Conservation (phyloP, 2,113 vertebrate species). For the Otis tarda region DNA sequence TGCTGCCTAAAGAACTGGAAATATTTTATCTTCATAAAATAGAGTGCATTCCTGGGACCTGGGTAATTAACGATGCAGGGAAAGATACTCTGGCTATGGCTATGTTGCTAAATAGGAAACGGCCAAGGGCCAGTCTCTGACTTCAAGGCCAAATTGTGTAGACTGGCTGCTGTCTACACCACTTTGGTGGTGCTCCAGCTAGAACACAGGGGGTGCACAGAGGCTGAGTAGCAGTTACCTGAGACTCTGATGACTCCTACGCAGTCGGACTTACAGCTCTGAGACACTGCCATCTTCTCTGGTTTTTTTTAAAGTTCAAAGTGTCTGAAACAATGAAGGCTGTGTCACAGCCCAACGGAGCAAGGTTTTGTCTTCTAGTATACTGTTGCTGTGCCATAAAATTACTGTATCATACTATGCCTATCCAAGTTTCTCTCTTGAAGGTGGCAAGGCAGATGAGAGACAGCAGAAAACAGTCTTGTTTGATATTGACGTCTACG, state of each 20-base stretch:
- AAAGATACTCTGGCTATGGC: not conserved
- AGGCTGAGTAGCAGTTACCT: not conserved
- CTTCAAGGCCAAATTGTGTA: not conserved
- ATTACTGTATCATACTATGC: not conserved
- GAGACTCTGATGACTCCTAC: not conserved
- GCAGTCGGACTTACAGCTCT: not conserved
- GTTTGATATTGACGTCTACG: not conserved
- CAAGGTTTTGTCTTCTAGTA: not conserved
- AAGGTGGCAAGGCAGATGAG: not conserved
- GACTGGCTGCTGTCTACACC: not conserved
- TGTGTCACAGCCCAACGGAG: not conserved
- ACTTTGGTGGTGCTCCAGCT: not conserved
- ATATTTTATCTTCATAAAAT: not conserved
- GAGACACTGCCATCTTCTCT: not conserved
- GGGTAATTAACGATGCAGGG: not conserved
- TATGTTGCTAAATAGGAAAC: not conserved
- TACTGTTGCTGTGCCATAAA: not conserved
- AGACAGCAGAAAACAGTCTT: not conserved
- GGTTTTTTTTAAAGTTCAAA: not conserved
- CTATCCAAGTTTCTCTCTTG: not conserved
- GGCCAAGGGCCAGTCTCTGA: not conserved
- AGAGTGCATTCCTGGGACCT: not conserved
- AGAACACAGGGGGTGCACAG: not conserved
- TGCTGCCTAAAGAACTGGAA: not conserved
- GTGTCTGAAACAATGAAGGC: not conserved